Evolutionary conservation across 2,113 vertebrate species (phyloP).

Genomic region (Trinectes maculatus): DNA sequence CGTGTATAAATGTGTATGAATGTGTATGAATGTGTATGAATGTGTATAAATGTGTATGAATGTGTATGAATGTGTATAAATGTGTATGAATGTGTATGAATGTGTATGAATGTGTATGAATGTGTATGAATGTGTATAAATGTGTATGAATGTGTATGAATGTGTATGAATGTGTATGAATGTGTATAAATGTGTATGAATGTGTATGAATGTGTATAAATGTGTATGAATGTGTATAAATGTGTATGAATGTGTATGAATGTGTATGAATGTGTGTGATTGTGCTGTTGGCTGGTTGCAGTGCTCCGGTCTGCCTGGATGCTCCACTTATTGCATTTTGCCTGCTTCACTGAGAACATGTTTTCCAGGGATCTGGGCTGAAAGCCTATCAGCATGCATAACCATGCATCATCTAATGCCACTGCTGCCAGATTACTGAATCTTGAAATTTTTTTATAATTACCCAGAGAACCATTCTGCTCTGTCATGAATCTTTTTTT

Average conservation of each 20-base stretch:
- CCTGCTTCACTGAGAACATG: conserved; percentile 40
- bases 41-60: too few species aligned
- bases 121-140: conserved; percentile 28
- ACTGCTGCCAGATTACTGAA: conserved; percentile 50
- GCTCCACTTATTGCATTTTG: conserved; percentile 57
- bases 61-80: conserved; percentile 28
- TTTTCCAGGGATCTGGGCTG: conserved; percentile 49
- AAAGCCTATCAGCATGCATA: conserved; percentile 52
- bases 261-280: conserved; percentile 39
- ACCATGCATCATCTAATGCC: conserved; percentile 42
- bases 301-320: conserved; percentile 36
- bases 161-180: conserved; percentile 14
- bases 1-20: conserved; percentile 33
- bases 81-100: conserved; percentile 38
- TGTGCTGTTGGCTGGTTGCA: conserved; percentile 18
- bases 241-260: conserved; percentile 33
- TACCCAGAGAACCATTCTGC: conserved; percentile 48
- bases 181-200: conserved; percentile 34
- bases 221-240: conserved; percentile 38
- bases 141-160: neutral
- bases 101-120: conserved; percentile 34
- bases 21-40: conserved; percentile 28
- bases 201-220: conserved; percentile 28
- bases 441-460: conserved; percentile 29
- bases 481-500: conserved; percentile 47